Evolutionary conservation across 2,113 vertebrate genomes (phyloP).

Genomic region (Alethe castanea): DNA sequence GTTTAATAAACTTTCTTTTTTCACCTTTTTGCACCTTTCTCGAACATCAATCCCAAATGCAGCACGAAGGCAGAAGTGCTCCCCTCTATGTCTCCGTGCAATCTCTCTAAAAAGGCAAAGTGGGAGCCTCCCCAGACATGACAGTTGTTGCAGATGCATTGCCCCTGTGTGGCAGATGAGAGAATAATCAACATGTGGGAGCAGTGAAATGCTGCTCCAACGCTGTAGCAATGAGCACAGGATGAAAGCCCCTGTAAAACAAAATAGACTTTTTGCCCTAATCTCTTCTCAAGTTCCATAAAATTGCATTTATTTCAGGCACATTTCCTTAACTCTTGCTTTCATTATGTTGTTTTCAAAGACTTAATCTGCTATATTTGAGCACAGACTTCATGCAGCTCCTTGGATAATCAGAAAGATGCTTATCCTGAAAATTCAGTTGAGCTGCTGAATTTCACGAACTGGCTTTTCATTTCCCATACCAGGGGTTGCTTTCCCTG

Average conservation of each 20-base stretch:
- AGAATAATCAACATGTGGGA: constrained; percentile 13
- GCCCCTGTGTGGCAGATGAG: constrained; percentile 57
- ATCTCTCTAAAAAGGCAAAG: background rate
- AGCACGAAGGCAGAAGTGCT: background rate
- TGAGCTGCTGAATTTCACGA: background rate
- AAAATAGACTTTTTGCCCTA: background rate
- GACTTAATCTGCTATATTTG: background rate
- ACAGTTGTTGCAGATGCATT: constrained; percentile 54
- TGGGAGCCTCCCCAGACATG: background rate
- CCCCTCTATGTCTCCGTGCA: background rate
- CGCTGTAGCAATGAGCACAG: accelerated
- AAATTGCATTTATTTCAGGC: constrained; percentile 29
- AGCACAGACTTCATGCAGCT: background rate
- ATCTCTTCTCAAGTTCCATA: background rate
- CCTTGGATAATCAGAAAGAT: background rate
- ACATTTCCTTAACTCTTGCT: background rate
- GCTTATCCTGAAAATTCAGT: background rate
- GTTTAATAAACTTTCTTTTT: background rate
- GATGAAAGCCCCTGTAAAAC: background rate
- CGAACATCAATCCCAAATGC: background rate
- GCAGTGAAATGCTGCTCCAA: background rate
- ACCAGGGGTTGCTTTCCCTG: background rate
- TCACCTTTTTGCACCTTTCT: background rate
- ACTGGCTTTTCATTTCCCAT: background rate
- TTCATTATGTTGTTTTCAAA: background rate